Conservation (phyloP, 2,113 vertebrate genomes). For the Urocitellus parryii region DNA sequence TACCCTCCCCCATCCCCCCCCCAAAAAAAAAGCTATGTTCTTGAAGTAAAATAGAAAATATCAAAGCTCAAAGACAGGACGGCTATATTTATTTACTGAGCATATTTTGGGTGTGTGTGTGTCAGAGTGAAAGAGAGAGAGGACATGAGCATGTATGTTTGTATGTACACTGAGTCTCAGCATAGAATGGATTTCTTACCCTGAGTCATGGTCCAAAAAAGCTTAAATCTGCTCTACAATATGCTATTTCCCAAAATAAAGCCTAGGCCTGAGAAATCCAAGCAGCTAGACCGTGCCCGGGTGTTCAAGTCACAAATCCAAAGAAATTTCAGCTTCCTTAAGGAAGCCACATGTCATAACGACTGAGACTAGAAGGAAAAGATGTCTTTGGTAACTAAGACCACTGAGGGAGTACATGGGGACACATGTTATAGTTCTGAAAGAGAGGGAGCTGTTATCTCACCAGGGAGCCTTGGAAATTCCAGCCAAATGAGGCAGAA, state of each 20-base stretch:
- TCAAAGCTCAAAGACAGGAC: not conserved
- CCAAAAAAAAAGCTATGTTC: not conserved
- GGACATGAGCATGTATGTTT: not conserved
- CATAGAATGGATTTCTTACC: not conserved
- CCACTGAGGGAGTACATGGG: not conserved
- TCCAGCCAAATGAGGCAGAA: not conserved
- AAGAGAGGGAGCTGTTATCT: not conserved
- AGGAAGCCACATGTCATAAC: not conserved
- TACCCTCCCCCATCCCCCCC: no score
- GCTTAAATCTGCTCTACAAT: conserved; percentile 10
- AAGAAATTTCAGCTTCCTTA: not conserved
- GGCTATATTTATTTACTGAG: not conserved
- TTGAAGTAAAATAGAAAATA: conserved; percentile 30
- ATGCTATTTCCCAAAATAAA: not conserved
- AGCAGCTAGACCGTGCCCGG: not conserved
- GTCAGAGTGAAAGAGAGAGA: not conserved
- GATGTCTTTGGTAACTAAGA: not conserved
- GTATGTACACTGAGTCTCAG: not conserved
- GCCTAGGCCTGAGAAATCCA: not conserved
- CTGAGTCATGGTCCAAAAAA: not conserved
- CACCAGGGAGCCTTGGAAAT: not conserved
- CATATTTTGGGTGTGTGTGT: not conserved
- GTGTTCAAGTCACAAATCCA: not conserved
- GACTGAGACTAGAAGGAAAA: not conserved
- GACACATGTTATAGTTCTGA: not conserved